phyloP scores from a whole-genome alignment of 1,140 invertebrate species.

The Propsilocerus akamusi region DNA sequence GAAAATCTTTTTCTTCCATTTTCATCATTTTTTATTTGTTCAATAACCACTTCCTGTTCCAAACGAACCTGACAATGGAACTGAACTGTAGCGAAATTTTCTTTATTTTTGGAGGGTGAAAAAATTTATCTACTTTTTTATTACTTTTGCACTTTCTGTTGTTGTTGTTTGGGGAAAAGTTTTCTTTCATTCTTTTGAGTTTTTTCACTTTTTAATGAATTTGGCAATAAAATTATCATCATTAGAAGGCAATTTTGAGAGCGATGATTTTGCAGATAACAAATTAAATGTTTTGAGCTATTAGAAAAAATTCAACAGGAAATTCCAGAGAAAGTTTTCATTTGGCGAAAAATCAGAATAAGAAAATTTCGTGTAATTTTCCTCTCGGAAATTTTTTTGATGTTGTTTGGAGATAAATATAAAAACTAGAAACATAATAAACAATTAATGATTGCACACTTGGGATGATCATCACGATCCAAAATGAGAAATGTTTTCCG shows the following conservation, averaged over 20 bases:
- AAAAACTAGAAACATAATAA: too few relatives aligned
- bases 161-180: not conserved
- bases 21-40: not conserved
- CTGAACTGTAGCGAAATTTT: not conserved
- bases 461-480: too few relatives aligned
- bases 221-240: not conserved
- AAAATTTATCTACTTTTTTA: conserved; percentile 3
- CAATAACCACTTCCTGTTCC: not conserved
- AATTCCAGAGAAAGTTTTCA: too few relatives aligned
- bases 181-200: not conserved
- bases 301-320: too few relatives aligned
- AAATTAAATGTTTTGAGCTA: conserved; percentile 1
- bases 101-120: not conserved
- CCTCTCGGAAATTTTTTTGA: too few relatives aligned
- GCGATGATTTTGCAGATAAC: conserved; percentile 1
- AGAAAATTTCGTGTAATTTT: too few relatives aligned
- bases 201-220: not conserved
- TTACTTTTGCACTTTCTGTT: conserved; percentile 2
- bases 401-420: too few relatives aligned
- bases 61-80: not conserved
- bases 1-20: not conserved
- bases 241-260: not conserved
- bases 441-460: not conserved
- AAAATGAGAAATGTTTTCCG: too few relatives aligned
- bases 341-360: too few relatives aligned